Percentiles rank a stretch among this genome's conserved stretches.
Evolutionary conservation across 2,113 vertebrate species (phyloP).

Genomic region (Phalacrocorax pelagicus): DNA sequence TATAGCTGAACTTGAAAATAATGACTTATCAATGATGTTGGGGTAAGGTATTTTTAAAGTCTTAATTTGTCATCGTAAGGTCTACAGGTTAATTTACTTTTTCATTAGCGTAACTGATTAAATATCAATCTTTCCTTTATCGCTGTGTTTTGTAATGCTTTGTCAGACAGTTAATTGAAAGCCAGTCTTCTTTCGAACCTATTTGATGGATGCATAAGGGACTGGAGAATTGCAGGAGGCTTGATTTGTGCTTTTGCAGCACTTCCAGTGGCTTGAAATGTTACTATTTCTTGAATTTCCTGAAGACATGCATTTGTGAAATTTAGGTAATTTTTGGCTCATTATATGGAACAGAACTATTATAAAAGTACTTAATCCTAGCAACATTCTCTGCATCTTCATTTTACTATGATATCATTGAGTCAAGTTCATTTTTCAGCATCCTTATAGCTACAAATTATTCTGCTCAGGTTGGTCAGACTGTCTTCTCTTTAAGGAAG

Average conservation of each 20-base stretch:
- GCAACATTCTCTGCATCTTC: background rate
- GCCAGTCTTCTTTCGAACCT: background rate
- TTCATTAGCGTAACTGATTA: background rate
- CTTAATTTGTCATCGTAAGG: background rate
- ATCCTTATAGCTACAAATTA: background rate
- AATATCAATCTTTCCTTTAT: background rate
- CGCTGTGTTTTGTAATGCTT: background rate
- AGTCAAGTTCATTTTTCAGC: background rate
- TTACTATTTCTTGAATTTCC: background rate
- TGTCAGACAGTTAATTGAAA: slow-evolving; percentile 2
- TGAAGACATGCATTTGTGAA: background rate
- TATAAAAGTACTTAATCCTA: background rate
- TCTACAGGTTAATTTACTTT: background rate
- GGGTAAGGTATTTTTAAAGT: background rate
- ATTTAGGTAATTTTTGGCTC: background rate
- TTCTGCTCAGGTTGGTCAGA: background rate
- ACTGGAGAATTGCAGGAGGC: background rate
- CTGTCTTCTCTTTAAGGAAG: background rate
- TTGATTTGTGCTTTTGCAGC: background rate
- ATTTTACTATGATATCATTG: background rate
- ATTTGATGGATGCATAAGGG: background rate
- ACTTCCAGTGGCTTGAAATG: background rate
- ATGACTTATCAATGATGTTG: background rate
- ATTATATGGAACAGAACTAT: background rate
- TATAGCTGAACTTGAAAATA: slow-evolving; percentile 26